Evolutionary conservation across 1,140 invertebrate genomes (phyloP).

Genomic region (Battus philenor): DNA sequence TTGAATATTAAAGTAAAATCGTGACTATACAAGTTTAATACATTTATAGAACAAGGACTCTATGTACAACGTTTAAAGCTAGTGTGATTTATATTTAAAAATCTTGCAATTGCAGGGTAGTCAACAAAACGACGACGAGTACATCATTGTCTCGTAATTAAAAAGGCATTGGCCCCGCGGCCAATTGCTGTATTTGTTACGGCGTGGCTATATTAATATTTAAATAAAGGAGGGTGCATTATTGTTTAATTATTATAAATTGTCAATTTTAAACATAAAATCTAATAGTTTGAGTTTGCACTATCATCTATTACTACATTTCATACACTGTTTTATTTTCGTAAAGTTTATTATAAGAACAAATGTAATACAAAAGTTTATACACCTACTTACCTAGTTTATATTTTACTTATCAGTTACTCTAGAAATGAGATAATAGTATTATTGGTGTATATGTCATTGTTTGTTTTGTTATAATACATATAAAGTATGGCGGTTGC

Average conservation of each 20-base stretch:
- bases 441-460: too few species aligned
- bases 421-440: not conserved
- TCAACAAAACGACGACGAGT: too few species aligned
- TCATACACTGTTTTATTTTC: too few species aligned
- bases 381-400: conserved; percentile 6
- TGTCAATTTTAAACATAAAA: too few species aligned
- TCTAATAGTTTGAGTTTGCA: too few species aligned
- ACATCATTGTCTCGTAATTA: not conserved
- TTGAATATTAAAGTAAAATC: conserved; percentile 47
- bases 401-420: conserved; percentile 4
- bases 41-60: conserved; percentile 4
- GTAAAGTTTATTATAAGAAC: too few species aligned
- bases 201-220: conserved; percentile 7
- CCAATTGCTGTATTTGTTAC: not conserved
- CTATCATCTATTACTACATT: too few species aligned
- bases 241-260: too few species aligned
- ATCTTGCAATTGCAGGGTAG: conserved; percentile 3
- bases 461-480: too few species aligned
- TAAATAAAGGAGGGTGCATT: too few species aligned
- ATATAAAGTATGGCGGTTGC: too few species aligned
- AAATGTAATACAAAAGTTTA: too few species aligned
- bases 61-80: not conserved
- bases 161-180: conserved; percentile 12
- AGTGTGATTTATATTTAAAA: not conserved
- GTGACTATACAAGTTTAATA: conserved; percentile 42